These are phyloP conservation scores for Chrysolina oricalcia DNA, from an alignment of 2,888 invertebrate species.

Conservation along the genomic window DNA sequence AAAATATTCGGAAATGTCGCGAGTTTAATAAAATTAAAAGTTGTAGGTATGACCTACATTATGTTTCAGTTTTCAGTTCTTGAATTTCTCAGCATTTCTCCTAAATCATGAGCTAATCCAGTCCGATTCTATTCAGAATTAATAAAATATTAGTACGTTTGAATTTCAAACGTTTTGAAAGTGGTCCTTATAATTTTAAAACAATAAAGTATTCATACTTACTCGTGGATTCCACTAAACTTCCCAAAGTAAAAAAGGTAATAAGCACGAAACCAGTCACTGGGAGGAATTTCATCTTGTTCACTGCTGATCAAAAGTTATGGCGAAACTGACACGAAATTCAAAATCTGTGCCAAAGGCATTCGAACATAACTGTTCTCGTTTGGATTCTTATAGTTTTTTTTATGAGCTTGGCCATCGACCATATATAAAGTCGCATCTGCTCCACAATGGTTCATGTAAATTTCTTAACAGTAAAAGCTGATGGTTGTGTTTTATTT, in stretches of 20 bases:
- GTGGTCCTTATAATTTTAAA: not conserved
- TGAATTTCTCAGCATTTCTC: too few species aligned
- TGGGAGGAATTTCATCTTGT: slow-evolving; percentile 37
- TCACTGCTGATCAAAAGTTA: slow-evolving; percentile 31
- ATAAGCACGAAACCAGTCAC: slow-evolving; percentile 33
- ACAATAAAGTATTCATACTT: not conserved
- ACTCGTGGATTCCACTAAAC: slow-evolving; percentile 22
- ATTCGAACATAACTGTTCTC: slow-evolving; percentile 55
- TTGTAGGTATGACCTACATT: too few species aligned
- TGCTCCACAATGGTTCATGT: slow-evolving; percentile 40
- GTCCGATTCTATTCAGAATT: too few species aligned
- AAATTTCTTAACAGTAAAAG: slow-evolving; percentile 44
- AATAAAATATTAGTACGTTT: too few species aligned
- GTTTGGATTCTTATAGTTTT: slow-evolving; percentile 43
- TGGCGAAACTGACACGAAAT: slow-evolving; percentile 43
- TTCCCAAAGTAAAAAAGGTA: slow-evolving; percentile 17
- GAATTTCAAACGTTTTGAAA: not conserved
- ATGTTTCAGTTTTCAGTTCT: too few species aligned
- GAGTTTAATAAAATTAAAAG: too few species aligned
- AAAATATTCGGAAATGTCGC: too few species aligned
- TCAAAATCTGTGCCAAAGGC: slow-evolving; percentile 43
- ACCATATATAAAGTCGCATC: slow-evolving; percentile 27
- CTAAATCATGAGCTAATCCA: too few species aligned
- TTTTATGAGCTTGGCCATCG: slow-evolving; percentile 44
- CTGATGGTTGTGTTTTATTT: slow-evolving; percentile 31